A percentile compares a stretch with the other conserved stretches of the same genome.
Evolutionary conservation across 2,888 invertebrate species (phyloP).

Genomic region (Chalcosyrphus nemorum): DNA sequence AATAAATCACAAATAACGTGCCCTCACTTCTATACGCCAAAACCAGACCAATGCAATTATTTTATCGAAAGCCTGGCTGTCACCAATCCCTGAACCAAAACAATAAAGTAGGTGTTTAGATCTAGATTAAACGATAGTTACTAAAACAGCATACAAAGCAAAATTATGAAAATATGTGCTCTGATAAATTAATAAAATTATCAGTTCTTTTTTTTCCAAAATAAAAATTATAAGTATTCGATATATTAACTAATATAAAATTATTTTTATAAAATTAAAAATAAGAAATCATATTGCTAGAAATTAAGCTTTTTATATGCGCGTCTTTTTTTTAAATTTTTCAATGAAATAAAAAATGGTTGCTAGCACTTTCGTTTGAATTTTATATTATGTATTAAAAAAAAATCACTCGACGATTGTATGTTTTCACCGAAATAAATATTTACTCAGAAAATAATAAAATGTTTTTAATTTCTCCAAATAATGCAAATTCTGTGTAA

Average conservation of each 20-base stretch:
- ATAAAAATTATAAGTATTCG: background rate
- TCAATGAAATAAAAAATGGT: background rate
- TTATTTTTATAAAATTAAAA: constrained; percentile 30
- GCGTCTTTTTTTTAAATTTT: background rate
- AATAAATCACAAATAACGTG: background rate
- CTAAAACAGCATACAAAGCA: constrained; percentile 6
- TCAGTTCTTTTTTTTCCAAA: background rate
- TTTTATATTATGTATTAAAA: background rate
- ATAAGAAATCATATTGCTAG: constrained; percentile 4
- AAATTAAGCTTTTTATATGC: constrained; percentile 3
- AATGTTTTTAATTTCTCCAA: background rate
- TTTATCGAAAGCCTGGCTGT: background rate
- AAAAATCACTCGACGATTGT: background rate
- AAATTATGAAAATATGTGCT: background rate
- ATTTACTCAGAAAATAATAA: background rate
- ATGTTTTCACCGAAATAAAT: constrained; percentile 15
- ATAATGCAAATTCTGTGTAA: too few species aligned
- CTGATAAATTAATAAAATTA: background rate
- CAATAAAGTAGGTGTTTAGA: constrained; percentile 32
- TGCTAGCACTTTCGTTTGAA: constrained; percentile 11
- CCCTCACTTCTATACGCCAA: too few species aligned
- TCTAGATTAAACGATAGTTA: constrained; percentile 36
- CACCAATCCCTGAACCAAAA: background rate
- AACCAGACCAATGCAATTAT: background rate
- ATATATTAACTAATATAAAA: constrained; percentile 15